These are phyloP conservation scores for Elgaria multicarinata DNA, from an alignment of 2,113 vertebrate genomes.

Conservation along the genomic window DNA sequence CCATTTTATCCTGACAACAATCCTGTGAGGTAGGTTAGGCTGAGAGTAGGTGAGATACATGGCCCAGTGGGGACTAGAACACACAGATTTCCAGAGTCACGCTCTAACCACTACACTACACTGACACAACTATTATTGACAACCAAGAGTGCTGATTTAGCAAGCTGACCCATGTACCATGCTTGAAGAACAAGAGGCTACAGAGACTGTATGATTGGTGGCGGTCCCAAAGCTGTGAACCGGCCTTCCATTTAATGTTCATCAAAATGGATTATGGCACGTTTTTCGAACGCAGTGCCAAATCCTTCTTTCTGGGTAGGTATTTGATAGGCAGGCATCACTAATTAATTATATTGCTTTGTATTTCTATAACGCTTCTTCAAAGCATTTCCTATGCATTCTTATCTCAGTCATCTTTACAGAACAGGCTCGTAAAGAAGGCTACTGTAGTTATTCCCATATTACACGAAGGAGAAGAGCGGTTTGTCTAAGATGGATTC, in stretches of 20 bases:
- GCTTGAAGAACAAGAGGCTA: not conserved
- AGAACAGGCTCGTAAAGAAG: not conserved
- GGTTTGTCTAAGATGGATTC: no score
- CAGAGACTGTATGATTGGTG: not conserved
- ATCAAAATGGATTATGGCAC: not conserved
- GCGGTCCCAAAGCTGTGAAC: not conserved
- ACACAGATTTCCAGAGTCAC: no score
- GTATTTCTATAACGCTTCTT: not conserved
- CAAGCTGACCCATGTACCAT: not conserved
- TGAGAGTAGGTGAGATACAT: no score
- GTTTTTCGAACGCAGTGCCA: not conserved
- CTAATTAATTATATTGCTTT: not conserved
- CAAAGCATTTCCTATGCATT: no score
- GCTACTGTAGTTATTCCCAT: not conserved
- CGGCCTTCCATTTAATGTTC: no score
- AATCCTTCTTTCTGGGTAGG: not conserved
- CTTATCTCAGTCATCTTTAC: not conserved
- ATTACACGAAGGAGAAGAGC: not conserved
- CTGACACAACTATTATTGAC: not conserved
- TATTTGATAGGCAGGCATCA: not conserved
- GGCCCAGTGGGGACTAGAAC: no score
- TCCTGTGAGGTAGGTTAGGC: no score
- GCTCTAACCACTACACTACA: no score
- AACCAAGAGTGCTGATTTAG: not conserved
- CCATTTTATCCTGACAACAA: no score